Evolutionary conservation across 2,888 invertebrate species (phyloP), one percentile per base, ranked within the genome.

Genomic region (Acleris holmiana): DNA sequence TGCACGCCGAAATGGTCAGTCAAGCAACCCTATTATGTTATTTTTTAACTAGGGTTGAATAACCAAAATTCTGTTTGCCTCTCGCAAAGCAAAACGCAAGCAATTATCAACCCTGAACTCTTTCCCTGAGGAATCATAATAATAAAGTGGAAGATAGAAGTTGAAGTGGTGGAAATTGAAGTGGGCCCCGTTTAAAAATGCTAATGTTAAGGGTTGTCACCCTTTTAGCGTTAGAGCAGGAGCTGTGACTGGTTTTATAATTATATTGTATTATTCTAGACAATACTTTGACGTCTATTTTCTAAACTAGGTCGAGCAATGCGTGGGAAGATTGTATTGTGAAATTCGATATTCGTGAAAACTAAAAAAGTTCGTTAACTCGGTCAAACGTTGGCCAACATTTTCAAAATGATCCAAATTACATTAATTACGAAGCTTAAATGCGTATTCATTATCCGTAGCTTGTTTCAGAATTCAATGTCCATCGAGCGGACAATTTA

Each of bases 131-230:
- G 18, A 15, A 0, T 2, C 15, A 46, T 1, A 10, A 35, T 46
- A 59, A 53, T 48, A 6, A 29, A 10, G 18, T n/a, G 17, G 19
- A 4, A 2, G 10, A n/a, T 21, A 44, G 19, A n/a, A n/a, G 4
- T 13, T 55, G 35, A 15, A 4, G 5, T 60, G 35, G 67, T 60
- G 19, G 44, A 63, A 58, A 67, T 29, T 53, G 48, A 75, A 75
- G 74, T 75, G 73, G 77, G 77, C 86, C 84, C 74, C 77, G 77
- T 77, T 83, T 82, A 78, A 73, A 79, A 84, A 84, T 83, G 82
- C 75, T 80, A 84, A 85, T 84, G 71, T 72, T 71, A 73, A 74
- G 74, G 79, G 83, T 79, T 73, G 72, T 63, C 69, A 69, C 66
- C 80, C 72, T 82, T 79, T 76, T 67, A 60, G 46, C 66, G 51